phyloP scores from a whole-genome alignment of 2,113 vertebrate genomes.

The Sarotherodon lohbergeri region DNA sequence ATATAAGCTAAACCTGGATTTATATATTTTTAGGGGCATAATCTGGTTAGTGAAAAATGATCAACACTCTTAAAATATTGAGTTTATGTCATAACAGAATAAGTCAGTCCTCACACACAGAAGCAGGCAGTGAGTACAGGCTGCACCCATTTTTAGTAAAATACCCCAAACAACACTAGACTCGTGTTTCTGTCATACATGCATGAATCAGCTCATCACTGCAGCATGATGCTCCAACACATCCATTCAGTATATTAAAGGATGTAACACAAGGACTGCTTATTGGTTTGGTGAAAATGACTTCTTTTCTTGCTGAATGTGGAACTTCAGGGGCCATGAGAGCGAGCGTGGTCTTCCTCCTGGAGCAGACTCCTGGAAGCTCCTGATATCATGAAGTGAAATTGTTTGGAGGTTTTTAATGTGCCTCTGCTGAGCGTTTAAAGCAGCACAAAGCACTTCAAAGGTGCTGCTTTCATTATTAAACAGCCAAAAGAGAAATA shows the following conservation, averaged over 20 bases:
- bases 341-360: background rate
- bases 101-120: background rate
- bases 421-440: background rate
- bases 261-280: background rate
- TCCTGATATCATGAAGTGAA: background rate
- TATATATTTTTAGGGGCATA: background rate
- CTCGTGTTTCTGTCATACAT: background rate
- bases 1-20: background rate
- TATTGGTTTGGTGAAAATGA: background rate
- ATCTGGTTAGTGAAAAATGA: background rate
- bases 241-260: background rate
- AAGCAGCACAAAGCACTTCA: background rate
- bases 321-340: background rate
- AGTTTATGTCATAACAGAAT: background rate
- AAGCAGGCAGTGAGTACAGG: background rate
- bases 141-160: background rate
- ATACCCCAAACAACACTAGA: background rate
- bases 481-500: background rate
- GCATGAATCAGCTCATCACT: background rate
- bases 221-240: background rate
- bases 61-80: background rate
- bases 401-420: background rate
- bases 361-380: background rate
- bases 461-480: background rate
- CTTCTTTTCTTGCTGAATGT: background rate